Evolutionary conservation across 2,888 invertebrate species (phyloP), one percentile per base, ranked within the genome.

Genomic region (Incurvaria masculella): DNA sequence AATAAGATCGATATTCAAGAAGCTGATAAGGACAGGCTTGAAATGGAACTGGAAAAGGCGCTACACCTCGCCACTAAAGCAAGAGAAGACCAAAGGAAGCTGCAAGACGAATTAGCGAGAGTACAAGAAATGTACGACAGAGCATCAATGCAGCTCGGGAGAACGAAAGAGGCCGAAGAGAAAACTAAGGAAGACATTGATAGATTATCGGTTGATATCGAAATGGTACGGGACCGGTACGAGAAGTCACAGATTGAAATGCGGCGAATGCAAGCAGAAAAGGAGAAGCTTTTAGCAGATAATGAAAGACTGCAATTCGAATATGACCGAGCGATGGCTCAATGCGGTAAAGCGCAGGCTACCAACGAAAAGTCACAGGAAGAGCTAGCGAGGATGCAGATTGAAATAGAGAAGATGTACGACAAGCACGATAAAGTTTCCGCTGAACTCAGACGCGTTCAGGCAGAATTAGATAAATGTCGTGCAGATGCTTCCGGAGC

Each of bases 121-220:
- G 71, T 93, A 47, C 93, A 94, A 66, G 94, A 95, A 73, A 85
- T 92, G 79, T 94, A 93, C 63, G 94, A 94, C 59, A 82, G 94
- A 53, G 88, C 92, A 16, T 87, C 91, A 11, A 78, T 94, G 57
- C 94, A 95, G 65, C 76, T 94, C 21, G 86, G 86, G 49, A 84
- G 94, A 56, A 87, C 91, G 46, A 94, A 94, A 68, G 95, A 95
- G 68, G 84, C 87, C 58, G 95, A 95, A 73, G 94, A 95, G 57
- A 94, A 94, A 65, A 88, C 91, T 21, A 92, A 94, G 60, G 90
- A 91, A 62, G 91, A 90, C 57, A 79, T 90, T 62, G 91, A 90
- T 59, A 81, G 89, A 56, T 65, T 89, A 56, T 75, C 84, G 56
- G 85, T 91, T 46, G 94, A 94, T 59, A 80, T 92, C 21, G 93